Evolutionary conservation across 1,140 invertebrate species (phyloP).

Genomic region (Calycopis cecrops): DNA sequence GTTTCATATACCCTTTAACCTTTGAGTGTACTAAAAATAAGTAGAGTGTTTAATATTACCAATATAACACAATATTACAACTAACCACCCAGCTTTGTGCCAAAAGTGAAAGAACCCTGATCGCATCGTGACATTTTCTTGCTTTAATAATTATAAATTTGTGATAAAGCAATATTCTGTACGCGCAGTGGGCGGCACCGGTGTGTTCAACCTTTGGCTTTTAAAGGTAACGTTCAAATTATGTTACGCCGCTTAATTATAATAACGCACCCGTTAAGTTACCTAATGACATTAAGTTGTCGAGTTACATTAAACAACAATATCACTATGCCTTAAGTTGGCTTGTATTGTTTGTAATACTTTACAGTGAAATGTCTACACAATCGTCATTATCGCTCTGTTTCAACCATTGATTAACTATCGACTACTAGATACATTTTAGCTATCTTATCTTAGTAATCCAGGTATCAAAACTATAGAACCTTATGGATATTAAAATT

Average conservation of each 20-base stretch:
- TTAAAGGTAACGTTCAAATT: constrained; percentile 29
- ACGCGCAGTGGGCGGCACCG: constrained; percentile 13
- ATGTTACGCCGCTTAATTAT: constrained; percentile 22
- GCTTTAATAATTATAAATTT: not conserved
- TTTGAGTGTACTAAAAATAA: too few relatives aligned
- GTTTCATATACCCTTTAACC: too few relatives aligned
- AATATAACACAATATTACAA: too few relatives aligned
- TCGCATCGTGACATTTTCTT: constrained; percentile 1
- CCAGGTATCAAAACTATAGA: too few relatives aligned
- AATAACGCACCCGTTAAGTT: constrained; percentile 15
- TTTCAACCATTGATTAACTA: too few relatives aligned
- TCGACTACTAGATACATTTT: too few relatives aligned
- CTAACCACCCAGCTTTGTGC: not conserved
- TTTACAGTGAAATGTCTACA: too few relatives aligned
- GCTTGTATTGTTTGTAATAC: too few relatives aligned
- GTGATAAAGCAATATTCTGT: constrained; percentile 3
- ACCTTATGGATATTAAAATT: too few relatives aligned
- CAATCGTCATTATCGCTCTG: too few relatives aligned
- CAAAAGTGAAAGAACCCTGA: not conserved
- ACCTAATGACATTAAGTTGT: not conserved
- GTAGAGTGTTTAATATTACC: too few relatives aligned
- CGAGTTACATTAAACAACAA: not conserved
- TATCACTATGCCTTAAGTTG: not conserved
- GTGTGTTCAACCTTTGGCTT: constrained; percentile 32
- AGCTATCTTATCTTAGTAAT: too few relatives aligned